These are phyloP conservation scores for Dysmachus trigonus DNA, from an alignment of 2,888 invertebrate species.

Conservation along the genomic window DNA sequence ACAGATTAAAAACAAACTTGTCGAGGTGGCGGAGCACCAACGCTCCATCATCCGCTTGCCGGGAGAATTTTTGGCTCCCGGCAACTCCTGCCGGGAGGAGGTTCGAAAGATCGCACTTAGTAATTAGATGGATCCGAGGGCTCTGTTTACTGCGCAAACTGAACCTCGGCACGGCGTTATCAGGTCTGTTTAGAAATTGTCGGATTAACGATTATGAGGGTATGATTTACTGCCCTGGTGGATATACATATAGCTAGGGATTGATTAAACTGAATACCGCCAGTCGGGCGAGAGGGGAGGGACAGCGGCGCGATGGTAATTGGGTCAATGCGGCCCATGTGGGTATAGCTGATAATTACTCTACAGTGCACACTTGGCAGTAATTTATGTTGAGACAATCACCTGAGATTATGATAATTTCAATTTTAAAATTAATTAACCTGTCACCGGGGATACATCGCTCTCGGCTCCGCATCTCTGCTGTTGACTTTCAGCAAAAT, in stretches of 20 bases:
- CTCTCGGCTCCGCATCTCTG: background rate
- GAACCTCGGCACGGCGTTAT: background rate
- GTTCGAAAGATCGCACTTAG: background rate
- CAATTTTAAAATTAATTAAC: background rate
- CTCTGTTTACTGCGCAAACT: constrained; percentile 28
- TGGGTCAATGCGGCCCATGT: background rate
- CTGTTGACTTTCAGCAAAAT: background rate
- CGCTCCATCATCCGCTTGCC: background rate
- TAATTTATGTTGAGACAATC: constrained; percentile 1
- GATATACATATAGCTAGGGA: background rate
- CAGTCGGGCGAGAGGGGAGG: background rate
- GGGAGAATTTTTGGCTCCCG: background rate
- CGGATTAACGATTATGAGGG: constrained; percentile 31
- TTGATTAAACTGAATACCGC: background rate
- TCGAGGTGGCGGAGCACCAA: background rate
- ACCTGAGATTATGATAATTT: background rate
- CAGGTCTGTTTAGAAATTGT: constrained; percentile 34
- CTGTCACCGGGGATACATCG: background rate
- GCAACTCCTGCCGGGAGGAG: background rate
- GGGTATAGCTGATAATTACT: background rate
- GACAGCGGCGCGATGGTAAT: background rate
- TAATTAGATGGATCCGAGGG: background rate
- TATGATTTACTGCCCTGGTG: background rate
- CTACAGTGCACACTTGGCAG: background rate
- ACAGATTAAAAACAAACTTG: constrained; percentile 13